Base-by-base conservation (phyloP, 2,888 invertebrate genomes). In the Taenaris catops region DNA sequence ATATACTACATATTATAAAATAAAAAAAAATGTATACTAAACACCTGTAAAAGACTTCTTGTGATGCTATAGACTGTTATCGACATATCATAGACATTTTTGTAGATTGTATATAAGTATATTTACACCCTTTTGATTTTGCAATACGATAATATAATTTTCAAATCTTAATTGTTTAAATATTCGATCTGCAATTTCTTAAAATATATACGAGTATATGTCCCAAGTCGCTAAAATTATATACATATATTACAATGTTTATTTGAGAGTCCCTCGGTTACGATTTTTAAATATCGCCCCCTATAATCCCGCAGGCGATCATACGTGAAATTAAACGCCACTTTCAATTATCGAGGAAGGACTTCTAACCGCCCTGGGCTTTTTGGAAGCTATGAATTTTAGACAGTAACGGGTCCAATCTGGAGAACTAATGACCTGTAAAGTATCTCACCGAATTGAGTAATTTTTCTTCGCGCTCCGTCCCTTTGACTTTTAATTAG, bases 371-470 rank as follows among this genome's bases (percentile, higher is more conserved):
- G 43, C 41, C 45, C 29, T 21, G 38, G 43, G 46, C 44, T 58
- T 63, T 68, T 70, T 67, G 63, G 58, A 58, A 61, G 58, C 60
- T 55, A 59, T 59, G 63, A 72, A 63, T 70, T 75, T 68, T 55
- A 61, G 56, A 52, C 57, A 68, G 25, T 50, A 55, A 56, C 56
- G 56, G 57, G 53, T 58, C 66, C 79, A 78, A 81, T 80, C 75
- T 73, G 65, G 57, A 49, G 53, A 63, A 63, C 67, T 81, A 81
- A 83, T 81, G 83, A 76, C 64, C 75, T 78, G 83, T 72, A 67
- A 83, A 83, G 69, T 74, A 78, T 72, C 70, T 61, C 63, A 62
- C 54, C 56, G 67, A 67, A 72, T 75, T 70, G 74, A 72, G 72
- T 76, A 67, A 70, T 74, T 69, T 68, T 66, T 56, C 62, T 55